A percentile compares a stretch with the other conserved stretches of the same genome.
Conservation (phyloP, 2,888 invertebrate species). For the Octonoba sinensis region DNA sequence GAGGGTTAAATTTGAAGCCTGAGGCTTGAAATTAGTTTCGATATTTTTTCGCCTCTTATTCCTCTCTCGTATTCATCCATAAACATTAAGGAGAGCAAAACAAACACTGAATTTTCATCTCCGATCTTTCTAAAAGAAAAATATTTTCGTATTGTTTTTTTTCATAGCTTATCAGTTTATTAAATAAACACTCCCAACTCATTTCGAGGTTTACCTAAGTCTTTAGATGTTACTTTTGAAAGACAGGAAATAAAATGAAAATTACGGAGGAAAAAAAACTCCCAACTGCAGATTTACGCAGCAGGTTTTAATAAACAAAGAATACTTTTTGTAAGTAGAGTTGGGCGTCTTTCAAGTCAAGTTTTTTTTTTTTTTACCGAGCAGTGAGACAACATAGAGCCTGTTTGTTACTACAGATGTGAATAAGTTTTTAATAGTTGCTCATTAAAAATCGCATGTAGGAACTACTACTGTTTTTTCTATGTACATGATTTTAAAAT, state of each 20-base stretch:
- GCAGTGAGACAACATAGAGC: too few relatives aligned
- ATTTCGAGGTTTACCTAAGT: constrained; percentile 59
- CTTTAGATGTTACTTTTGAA: constrained; percentile 59
- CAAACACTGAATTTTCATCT: constrained; percentile 52
- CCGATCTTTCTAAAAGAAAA: constrained; percentile 38
- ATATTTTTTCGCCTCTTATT: constrained; percentile 21
- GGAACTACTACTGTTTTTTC: too few relatives aligned
- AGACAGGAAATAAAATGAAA: constrained; percentile 57
- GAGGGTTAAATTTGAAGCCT: constrained; percentile 19
- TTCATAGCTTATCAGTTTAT: constrained; percentile 62
- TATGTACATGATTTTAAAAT: too few relatives aligned
- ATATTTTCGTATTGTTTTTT: constrained; percentile 62
- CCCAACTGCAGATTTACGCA: constrained; percentile 29
- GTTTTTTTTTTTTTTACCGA: too few relatives aligned
- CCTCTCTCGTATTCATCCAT: constrained; percentile 50
- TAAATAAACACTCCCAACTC: constrained; percentile 62
- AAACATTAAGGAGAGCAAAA: constrained; percentile 63
- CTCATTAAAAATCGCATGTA: too few relatives aligned
- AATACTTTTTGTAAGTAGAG: too few relatives aligned
- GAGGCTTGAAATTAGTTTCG: constrained; percentile 54
- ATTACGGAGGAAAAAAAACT: constrained; percentile 13
- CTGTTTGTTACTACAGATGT: too few relatives aligned
- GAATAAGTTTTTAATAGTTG: too few relatives aligned
- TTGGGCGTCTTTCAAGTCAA: too few relatives aligned
- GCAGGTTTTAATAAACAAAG: constrained; percentile 60